Conservation (phyloP, 2,888 invertebrate genomes). For the Epinotia demarniana region DNA sequence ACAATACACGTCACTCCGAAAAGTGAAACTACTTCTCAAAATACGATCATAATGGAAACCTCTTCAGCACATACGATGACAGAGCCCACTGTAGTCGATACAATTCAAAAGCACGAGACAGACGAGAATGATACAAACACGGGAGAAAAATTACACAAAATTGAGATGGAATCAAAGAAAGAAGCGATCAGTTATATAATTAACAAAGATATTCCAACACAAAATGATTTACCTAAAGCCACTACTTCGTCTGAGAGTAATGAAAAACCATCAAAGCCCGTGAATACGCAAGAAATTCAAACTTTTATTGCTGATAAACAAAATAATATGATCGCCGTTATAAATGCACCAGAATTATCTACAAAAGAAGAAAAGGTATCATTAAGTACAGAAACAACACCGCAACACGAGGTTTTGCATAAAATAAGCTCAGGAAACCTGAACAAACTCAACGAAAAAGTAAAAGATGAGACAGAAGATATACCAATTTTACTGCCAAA, state of each 20-base stretch:
- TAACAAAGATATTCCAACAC: background rate
- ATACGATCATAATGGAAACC: constrained; percentile 15
- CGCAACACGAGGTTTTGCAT: constrained; percentile 41
- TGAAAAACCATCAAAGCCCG: constrained; percentile 35
- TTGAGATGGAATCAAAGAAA: constrained; percentile 20
- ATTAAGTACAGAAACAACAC: constrained; percentile 44
- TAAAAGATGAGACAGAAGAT: constrained; percentile 52
- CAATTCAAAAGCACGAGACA: constrained; percentile 43
- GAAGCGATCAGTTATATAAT: constrained; percentile 25
- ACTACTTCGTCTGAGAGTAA: constrained; percentile 8
- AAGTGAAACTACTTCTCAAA: constrained; percentile 43
- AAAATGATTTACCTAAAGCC: background rate
- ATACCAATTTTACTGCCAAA: constrained; percentile 65
- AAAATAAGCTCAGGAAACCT: constrained; percentile 27
- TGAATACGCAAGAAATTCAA: background rate
- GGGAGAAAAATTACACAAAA: background rate
- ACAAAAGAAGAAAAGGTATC: constrained; percentile 24
- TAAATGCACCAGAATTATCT: constrained; percentile 17
- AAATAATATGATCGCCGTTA: constrained; percentile 14
- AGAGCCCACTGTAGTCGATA: background rate
- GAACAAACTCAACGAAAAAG: constrained; percentile 42
- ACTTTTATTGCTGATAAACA: constrained; percentile 34
- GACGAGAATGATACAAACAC: constrained; percentile 42
- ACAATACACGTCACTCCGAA: constrained; percentile 47
- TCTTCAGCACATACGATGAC: background rate